Percentiles rank a stretch among this genome's conserved stretches.
phyloP scores from a whole-genome alignment of 1,140 invertebrate species.

The Anagrus nilaparvatae region DNA sequence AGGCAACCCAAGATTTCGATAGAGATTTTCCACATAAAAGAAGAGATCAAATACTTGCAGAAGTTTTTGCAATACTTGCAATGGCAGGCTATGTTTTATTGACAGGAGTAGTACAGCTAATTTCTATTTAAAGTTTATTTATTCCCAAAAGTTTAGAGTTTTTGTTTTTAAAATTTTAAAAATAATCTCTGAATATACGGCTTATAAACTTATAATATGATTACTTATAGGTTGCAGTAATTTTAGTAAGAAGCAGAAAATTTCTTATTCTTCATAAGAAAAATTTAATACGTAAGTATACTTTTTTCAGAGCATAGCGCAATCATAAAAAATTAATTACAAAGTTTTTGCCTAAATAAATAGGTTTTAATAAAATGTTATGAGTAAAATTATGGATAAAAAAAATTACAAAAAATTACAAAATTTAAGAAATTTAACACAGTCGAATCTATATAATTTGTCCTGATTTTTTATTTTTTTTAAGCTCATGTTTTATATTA shows the following conservation, averaged over 20 bases:
- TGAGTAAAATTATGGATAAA: conserved; percentile 1
- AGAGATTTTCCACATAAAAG: conserved; percentile 48
- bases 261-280: conserved; percentile 22
- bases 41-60: conserved; percentile 50
- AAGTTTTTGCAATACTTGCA: conserved; percentile 42
- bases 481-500: conserved; percentile 1
- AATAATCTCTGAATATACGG: too few relatives aligned
- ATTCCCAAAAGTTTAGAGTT: background rate
- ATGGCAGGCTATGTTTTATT: conserved; percentile 50
- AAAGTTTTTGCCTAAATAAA: too few relatives aligned
- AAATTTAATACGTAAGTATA: conserved; percentile 23
- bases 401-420: background rate
- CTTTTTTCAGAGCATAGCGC: too few relatives aligned
- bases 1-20: conserved; percentile 27
- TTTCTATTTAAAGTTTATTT: too few relatives aligned
- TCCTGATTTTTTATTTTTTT: too few relatives aligned
- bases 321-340: too few relatives aligned
- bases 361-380: background rate
- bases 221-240: conserved; percentile 25
- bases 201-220: too few relatives aligned
- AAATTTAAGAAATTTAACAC: background rate
- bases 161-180: background rate
- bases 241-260: conserved; percentile 26
- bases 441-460: too few relatives aligned
- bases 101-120: conserved; percentile 46